A percentile compares a stretch with the other conserved stretches of the same genome.
Evolutionary conservation across 2,113 vertebrate species (phyloP).

Genomic region (Lontra canadensis): DNA sequence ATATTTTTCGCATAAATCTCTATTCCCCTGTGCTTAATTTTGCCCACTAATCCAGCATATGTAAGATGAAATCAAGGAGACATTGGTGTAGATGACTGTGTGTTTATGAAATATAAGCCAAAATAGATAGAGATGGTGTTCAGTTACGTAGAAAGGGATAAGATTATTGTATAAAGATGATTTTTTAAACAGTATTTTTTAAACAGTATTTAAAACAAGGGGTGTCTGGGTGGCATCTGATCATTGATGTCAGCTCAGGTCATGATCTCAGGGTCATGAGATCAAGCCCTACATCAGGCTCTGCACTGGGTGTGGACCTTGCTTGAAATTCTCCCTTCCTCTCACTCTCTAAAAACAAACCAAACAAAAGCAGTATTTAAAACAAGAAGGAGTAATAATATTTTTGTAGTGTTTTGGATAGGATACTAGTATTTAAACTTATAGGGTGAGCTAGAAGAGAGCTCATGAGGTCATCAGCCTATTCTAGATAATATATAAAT

Average conservation of each 20-base stretch:
- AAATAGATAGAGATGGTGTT: not conserved
- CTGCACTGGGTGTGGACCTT: too few relatives aligned
- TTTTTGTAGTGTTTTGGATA: not conserved
- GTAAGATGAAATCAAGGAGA: not conserved
- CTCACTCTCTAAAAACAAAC: too few relatives aligned
- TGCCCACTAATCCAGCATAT: not conserved
- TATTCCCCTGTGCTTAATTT: not conserved
- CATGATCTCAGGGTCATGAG: too few relatives aligned
- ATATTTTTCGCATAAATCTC: not conserved
- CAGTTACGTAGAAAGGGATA: not conserved
- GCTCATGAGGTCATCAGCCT: not conserved
- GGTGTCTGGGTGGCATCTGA: too few relatives aligned
- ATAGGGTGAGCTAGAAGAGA: not conserved
- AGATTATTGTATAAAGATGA: not conserved
- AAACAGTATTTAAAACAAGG: too few relatives aligned
- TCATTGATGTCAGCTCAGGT: too few relatives aligned
- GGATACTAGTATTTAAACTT: not conserved
- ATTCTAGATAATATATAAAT: not conserved
- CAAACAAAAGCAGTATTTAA: not conserved
- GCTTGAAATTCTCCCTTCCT: too few relatives aligned
- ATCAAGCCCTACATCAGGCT: too few relatives aligned
- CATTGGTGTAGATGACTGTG: not conserved
- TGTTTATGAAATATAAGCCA: not conserved
- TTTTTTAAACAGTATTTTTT: too few relatives aligned
- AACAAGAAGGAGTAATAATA: not conserved